Base-by-base conservation (phyloP, 2,888 invertebrate genomes). In the Drosophila kuntzei region DNA sequence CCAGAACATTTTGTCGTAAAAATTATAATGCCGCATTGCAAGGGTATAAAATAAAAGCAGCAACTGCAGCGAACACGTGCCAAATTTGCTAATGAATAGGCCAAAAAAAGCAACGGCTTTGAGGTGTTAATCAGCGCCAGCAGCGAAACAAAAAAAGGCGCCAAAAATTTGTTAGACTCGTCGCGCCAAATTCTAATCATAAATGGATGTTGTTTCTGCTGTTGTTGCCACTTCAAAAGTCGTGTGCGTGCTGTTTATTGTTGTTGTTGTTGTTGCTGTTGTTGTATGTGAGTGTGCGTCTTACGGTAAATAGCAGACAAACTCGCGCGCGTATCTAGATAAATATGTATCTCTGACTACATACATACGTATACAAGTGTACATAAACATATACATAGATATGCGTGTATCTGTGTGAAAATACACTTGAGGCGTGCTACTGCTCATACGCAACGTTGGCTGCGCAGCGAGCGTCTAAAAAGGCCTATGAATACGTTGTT, bases 391-490 rank as follows among this genome's bases (percentile, higher is more conserved):
- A 34, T 34, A 22, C 8, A 27, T 27, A 9, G 2, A 8, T 16
- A 12, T 39, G 20, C 57, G 55, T 60, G 55, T 60, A 50, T 63
- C 53, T 76, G 50, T 70, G 68, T 79, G 76, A 76, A 88, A 81
- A 83, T 77, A 87, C 87, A 79, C 80, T 85, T 76, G 76, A 85
- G 76, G 69, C 77, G 71, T 76, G 90, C 89, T 89, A 89, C 90
- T 85, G 89, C 83, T 82, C 79, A 68, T 64, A 83, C 85, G 71
- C 65, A 64, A 9, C 63, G 81, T 27, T 25, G 51, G 44, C 69
- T 64, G 65, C 65, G 62, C 62, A 41, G 75, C 39, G 7, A 29
- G 49, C 49, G 68, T 51, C 59, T 46, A 27, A 12, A 12, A 67
- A 72, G 83, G 71, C 69, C 58, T 70, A 63, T 43, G 46, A 44